A percentile compares a stretch with the other conserved stretches of the same genome.
These are phyloP conservation scores for Popillia japonica DNA, from an alignment of 1,140 invertebrate species.

Conservation along the genomic window DNA sequence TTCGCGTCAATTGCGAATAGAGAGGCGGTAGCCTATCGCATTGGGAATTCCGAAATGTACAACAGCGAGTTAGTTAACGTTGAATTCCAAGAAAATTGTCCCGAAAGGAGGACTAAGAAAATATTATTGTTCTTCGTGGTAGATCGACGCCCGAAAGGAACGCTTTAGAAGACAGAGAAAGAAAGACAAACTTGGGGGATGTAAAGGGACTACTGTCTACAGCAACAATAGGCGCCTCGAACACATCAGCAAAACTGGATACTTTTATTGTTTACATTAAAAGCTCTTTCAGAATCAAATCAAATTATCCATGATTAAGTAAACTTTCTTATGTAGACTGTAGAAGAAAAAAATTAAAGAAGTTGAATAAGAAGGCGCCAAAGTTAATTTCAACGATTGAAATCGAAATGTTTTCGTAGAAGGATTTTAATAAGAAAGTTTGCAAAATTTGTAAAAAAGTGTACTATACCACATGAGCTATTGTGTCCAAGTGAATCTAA, in stretches of 20 bases:
- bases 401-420: neutral
- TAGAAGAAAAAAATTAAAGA: neutral
- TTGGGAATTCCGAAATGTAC: neutral
- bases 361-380: neutral
- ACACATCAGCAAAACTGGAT: neutral
- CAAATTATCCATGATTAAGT: slow-evolving; percentile 3
- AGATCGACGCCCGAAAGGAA: neutral
- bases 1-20: neutral
- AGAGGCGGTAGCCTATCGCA: neutral
- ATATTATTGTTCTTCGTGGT: slow-evolving; percentile 8
- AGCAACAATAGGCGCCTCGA: neutral
- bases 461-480: no score
- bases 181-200: neutral
- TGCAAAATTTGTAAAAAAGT: no score
- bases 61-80: neutral
- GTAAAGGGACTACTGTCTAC: neutral
- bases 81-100: neutral
- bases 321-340: neutral
- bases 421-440: no score
- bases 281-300: slow-evolving; percentile 3
- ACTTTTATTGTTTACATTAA: slow-evolving; percentile 5
- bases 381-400: slow-evolving; percentile 3
- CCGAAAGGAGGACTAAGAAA: slow-evolving; percentile 11
- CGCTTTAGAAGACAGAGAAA: neutral
- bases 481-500: no score